A percentile compares a stretch with the other conserved stretches of the same genome.
Evolutionary conservation across 2,113 vertebrate genomes (phyloP).

Genomic region (Zeus faber): DNA sequence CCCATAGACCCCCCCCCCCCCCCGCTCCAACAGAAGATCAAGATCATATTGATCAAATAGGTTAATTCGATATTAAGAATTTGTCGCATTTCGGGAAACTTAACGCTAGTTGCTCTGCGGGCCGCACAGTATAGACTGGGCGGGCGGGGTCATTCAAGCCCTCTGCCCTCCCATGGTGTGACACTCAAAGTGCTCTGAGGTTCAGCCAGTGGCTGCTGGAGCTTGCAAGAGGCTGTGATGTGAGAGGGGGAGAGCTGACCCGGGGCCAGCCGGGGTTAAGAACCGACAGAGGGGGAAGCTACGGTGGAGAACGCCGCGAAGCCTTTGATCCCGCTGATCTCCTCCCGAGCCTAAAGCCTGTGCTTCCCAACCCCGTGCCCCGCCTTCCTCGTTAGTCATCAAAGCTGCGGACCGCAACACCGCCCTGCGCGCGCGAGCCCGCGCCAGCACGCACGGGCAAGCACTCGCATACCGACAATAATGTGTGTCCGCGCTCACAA

Average conservation of each 20-base stretch:
- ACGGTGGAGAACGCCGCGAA: background rate
- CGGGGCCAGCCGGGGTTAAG: background rate
- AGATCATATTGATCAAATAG: no score
- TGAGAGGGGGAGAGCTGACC: background rate
- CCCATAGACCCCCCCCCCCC: no score
- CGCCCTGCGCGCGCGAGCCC: background rate
- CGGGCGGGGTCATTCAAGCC: no score
- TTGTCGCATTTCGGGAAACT: no score
- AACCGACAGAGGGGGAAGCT: background rate
- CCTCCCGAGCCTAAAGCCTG: conserved; percentile 45
- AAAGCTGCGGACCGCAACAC: conserved; percentile 32
- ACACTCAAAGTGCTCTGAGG: no score
- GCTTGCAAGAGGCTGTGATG: no score
- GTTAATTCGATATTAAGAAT: no score
- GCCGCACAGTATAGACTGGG: no score
- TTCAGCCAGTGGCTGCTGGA: no score
- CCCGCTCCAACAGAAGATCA: no score
- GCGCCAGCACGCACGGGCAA: background rate
- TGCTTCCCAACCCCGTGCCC: conserved; percentile 15
- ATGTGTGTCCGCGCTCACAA: conserved; percentile 29
- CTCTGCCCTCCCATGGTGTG: no score
- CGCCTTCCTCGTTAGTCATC: conserved; percentile 50
- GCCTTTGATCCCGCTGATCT: conserved; percentile 47
- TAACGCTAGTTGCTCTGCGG: no score
- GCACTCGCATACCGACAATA: conserved; percentile 5